Percentiles rank a stretch among this genome's conserved stretches.
These are phyloP conservation scores for Serranus cabrilla DNA, from an alignment of 2,797 vertebrate genomes.

Conservation along the genomic window DNA sequence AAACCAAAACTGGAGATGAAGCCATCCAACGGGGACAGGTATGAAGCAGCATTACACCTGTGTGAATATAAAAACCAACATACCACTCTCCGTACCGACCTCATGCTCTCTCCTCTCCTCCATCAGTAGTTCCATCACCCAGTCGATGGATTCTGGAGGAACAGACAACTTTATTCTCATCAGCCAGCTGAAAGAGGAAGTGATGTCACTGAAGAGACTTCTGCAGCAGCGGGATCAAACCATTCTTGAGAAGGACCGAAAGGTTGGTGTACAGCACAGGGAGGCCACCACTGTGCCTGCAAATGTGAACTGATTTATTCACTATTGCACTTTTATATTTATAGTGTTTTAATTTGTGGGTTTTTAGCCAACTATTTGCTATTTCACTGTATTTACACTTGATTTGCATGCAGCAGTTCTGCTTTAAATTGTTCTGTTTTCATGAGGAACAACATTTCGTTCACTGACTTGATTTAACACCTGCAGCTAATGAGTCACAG, in stretches of 20 bases:
- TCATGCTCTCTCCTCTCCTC: constrained; percentile 12
- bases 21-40: constrained; percentile 99
- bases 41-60: neutral
- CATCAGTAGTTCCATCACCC: constrained; percentile 97
- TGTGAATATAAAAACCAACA: neutral
- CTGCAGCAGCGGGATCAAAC: constrained; percentile 98
- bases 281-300: too few species aligned
- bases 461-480: neutral
- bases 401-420: too few species aligned
- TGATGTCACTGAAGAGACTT: constrained; percentile 98
- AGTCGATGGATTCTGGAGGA: constrained; percentile 98
- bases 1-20: constrained; percentile 99
- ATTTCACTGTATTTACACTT: too few species aligned
- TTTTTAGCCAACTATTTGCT: too few species aligned
- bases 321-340: too few species aligned
- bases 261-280: constrained; percentile 90
- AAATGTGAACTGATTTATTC: too few species aligned
- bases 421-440: too few species aligned
- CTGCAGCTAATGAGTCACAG: neutral
- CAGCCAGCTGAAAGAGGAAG: constrained; percentile 99
- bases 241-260: constrained; percentile 98
- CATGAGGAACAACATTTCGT: too few species aligned
- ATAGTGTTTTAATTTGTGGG: too few species aligned
- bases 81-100: neutral
- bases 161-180: constrained; percentile 99